These are phyloP conservation scores for Grammomys dolichurus DNA, from an alignment of 2,113 vertebrate genomes.

Conservation along the genomic window DNA sequence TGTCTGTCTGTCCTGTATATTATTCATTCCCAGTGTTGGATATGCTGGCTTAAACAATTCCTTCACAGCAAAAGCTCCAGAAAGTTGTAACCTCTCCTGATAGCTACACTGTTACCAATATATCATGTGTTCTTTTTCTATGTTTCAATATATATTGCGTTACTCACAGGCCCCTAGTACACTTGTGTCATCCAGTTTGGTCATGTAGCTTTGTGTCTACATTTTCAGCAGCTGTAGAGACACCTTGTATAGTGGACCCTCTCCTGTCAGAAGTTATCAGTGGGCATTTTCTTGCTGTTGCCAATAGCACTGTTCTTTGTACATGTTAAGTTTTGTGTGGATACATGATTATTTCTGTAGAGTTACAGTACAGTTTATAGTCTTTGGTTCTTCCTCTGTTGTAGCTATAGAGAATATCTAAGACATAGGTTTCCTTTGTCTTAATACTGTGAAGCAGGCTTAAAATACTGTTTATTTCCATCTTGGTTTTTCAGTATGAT, in stretches of 20 bases:
- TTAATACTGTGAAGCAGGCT: not conserved
- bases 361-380: not conserved
- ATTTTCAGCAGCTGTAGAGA: not conserved
- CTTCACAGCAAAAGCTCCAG: not conserved
- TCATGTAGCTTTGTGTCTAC: not conserved
- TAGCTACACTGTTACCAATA: not conserved
- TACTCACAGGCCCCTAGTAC: not conserved
- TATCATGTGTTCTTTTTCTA: not conserved
- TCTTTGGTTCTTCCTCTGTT: not conserved
- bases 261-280: not conserved
- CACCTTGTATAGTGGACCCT: not conserved
- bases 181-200: not conserved
- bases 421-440: not conserved
- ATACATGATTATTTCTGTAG: slow-evolving; percentile 4
- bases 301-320: not conserved
- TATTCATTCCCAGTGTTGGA: slow-evolving; percentile 6
- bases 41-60: not conserved
- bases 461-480: not conserved
- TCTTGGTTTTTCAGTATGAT: not conserved
- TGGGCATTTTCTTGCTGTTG: not conserved
- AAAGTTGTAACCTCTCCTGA: not conserved
- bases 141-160: not conserved
- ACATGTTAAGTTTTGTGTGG: not conserved
- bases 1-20: not conserved
- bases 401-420: not conserved